Base-by-base conservation (phyloP, 2,797 vertebrate species). In the Gallirallus australis region DNA sequence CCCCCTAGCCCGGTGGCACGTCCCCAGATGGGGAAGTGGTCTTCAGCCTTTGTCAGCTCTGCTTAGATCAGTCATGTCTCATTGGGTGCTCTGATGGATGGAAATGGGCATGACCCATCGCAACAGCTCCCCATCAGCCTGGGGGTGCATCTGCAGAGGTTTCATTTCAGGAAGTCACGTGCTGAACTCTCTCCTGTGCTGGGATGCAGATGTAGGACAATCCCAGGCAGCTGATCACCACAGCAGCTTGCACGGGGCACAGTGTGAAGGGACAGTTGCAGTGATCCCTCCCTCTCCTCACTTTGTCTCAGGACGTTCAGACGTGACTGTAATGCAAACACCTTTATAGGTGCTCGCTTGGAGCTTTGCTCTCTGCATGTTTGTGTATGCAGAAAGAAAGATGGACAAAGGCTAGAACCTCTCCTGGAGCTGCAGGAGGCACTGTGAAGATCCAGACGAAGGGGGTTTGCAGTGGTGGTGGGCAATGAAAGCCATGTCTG, bases 1-100 rank as follows among this genome's bases (percentile, higher is more conserved):
- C 77, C 81, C 86, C 28, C 35, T 6, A 15, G 90, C 80, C 78
- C 84, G 54, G 75, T 97, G 95, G 91, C 71, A 17, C 16, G 8
- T 86, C 40, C 93, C 75, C 85, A 90, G 71, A 95, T 93, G 78
- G 82, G 78, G 64, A 95, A 60, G 86, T 77, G 85, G 96, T 92
- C 90, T 65, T 18, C 71, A 84, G 82, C 77, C 82, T 93, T 82
- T 97, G 97, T 96, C 97, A 96, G 80, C 64, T 96, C 78, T 0
- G 1, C 75, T 97, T 75, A 95, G 28, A 71, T 97, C 97, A 96
- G 72, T 94, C 81, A 82, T 90, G 94, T 96, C 93, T 97, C 78
- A 21, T 6, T 95, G 90, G 77, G 45, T 85, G 21, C 42, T 63
- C 23, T 97, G 97, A 96, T 0, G 18, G 94, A 97, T 96, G 89